A percentile compares a stretch with the other conserved stretches of the same genome.
Conservation (phyloP, 2,888 invertebrate genomes). For the Strigamia maritima region DNA sequence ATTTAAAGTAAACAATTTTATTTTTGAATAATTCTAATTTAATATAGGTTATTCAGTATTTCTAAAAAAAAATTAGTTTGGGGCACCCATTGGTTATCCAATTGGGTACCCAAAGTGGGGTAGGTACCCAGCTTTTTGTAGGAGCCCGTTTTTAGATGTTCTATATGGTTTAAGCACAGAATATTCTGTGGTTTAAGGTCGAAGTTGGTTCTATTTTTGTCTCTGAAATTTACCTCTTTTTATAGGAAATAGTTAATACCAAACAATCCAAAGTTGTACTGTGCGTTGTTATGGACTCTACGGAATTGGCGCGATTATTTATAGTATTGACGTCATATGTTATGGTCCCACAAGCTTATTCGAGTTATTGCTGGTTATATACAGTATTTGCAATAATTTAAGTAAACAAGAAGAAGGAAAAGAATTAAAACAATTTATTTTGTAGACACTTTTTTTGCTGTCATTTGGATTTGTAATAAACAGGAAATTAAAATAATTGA, state of each 20-base stretch:
- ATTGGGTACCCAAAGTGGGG: neutral
- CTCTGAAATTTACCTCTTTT: neutral
- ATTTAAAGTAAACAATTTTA: too few relatives aligned
- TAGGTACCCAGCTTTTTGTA: too few relatives aligned
- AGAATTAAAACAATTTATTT: neutral
- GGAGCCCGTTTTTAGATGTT: neutral
- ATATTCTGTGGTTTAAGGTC: too few relatives aligned
- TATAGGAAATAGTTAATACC: neutral
- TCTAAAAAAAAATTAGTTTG: too few relatives aligned
- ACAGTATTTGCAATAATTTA: neutral
- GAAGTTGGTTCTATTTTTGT: too few relatives aligned
- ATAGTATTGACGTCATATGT: neutral
- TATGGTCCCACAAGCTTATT: neutral
- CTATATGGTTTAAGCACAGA: too few relatives aligned
- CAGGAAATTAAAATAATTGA: too few relatives aligned
- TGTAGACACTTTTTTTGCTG: too few relatives aligned
- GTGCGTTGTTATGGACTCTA: neutral
- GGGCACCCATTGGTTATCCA: neutral
- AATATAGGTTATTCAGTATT: too few relatives aligned
- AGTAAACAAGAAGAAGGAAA: neutral
- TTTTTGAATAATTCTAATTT: too few relatives aligned
- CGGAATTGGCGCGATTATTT: neutral
- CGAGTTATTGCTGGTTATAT: neutral
- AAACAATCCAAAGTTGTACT: neutral
- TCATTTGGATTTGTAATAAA: too few relatives aligned